These are phyloP conservation scores for Amphimallon solstitiale DNA, from an alignment of 2,888 invertebrate genomes.

Conservation along the genomic window DNA sequence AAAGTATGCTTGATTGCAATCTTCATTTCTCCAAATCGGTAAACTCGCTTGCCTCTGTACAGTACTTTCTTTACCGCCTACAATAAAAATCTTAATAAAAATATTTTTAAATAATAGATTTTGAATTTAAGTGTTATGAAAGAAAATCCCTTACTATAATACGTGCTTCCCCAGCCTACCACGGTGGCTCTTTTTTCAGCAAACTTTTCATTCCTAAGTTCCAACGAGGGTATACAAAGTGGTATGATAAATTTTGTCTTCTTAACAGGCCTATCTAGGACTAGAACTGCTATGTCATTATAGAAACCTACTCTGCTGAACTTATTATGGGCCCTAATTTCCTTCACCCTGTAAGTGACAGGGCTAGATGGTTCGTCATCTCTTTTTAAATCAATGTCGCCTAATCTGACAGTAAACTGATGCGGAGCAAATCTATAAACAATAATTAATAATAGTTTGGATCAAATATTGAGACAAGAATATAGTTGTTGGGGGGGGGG, in stretches of 20 bases:
- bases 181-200: slow-evolving; percentile 84
- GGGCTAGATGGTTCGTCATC: slow-evolving; percentile 88
- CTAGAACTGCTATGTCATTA: slow-evolving; percentile 91
- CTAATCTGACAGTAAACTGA: slow-evolving; percentile 89
- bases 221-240: slow-evolving; percentile 79
- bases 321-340: slow-evolving; percentile 83
- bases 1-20: slow-evolving; percentile 90
- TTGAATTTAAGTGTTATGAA: not conserved
- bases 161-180: slow-evolving; percentile 93
- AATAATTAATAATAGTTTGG: too few species aligned
- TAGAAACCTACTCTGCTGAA: slow-evolving; percentile 93
- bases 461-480: too few species aligned
- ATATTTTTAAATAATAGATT: not conserved
- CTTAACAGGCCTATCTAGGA: slow-evolving; percentile 77
- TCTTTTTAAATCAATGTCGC: slow-evolving; percentile 86
- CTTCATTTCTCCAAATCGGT: slow-evolving; percentile 90
- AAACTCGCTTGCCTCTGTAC: slow-evolving; percentile 84
- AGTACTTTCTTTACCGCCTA: slow-evolving; percentile 86
- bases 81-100: slow-evolving; percentile 36
- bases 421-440: slow-evolving; percentile 80
- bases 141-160: slow-evolving; percentile 70
- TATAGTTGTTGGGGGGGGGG: too few species aligned
- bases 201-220: slow-evolving; percentile 71
- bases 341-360: slow-evolving; percentile 79
- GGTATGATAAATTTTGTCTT: slow-evolving; percentile 89